Evolutionary conservation across 2,797 vertebrate species (phyloP).

Genomic region (Danionella dracula): DNA sequence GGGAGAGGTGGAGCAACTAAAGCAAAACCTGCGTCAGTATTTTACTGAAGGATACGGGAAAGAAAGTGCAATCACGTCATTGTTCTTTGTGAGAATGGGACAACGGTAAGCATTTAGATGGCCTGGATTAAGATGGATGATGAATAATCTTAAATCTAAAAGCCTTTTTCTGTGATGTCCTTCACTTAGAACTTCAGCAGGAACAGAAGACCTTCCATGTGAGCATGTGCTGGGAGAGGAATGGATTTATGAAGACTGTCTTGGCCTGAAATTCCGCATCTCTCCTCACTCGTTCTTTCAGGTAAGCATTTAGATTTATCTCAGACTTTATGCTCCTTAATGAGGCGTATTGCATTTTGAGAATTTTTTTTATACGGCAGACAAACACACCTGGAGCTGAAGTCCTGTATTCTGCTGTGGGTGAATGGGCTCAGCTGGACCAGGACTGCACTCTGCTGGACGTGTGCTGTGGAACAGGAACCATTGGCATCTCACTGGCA

Average conservation of each 20-base stretch:
- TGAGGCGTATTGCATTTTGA: no score
- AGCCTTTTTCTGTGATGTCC: not conserved
- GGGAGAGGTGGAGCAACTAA: constrained; percentile 73
- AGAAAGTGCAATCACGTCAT: constrained; percentile 80
- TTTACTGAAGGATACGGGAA: constrained; percentile 82
- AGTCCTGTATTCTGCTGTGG: constrained; percentile 84
- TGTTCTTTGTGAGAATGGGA: constrained; percentile 90
- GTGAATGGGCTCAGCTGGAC: constrained; percentile 87
- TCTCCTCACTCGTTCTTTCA: constrained; percentile 98
- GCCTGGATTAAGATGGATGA: not conserved
- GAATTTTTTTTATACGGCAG: constrained; percentile 52
- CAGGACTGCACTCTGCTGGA: constrained; percentile 83
- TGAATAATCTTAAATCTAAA: not conserved
- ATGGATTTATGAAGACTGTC: constrained; percentile 86
- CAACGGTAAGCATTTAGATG: constrained; percentile 74
- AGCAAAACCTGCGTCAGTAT: constrained; percentile 73
- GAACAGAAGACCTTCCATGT: constrained; percentile 81
- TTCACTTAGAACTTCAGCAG: constrained; percentile 79
- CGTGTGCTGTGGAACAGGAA: constrained; percentile 93
- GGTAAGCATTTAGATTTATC: constrained; percentile 55
- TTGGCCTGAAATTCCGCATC: constrained; percentile 89
- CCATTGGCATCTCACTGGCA: constrained; percentile 91
- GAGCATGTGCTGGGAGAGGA: constrained; percentile 83
- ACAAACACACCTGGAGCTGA: constrained; percentile 91
- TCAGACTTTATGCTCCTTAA: no score